Percentiles rank a stretch among this genome's conserved stretches.
phyloP scores from a whole-genome alignment of 1,140 invertebrate genomes.

The Anoplophora glabripennis region DNA sequence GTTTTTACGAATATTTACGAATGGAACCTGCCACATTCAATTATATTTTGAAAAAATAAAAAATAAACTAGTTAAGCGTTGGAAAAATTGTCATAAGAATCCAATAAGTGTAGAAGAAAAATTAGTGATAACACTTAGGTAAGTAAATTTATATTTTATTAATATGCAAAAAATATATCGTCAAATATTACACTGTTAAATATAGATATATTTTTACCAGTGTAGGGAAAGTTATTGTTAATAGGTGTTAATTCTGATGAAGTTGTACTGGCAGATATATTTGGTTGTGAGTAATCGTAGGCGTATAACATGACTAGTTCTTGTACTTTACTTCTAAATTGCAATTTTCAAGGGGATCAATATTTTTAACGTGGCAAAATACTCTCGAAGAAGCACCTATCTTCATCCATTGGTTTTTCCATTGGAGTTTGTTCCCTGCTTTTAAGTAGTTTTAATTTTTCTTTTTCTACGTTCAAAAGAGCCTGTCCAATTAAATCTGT shows the following conservation, averaged over 20 bases:
- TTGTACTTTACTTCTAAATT: conserved; percentile 51
- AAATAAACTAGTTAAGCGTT: not conserved
- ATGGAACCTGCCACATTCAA: conserved; percentile 5
- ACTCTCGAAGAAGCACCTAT: conserved; percentile 52
- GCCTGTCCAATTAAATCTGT: not conserved
- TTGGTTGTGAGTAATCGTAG: not conserved
- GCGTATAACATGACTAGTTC: not conserved
- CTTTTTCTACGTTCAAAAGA: not conserved
- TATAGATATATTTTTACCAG: not conserved
- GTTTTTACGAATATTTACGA: conserved; percentile 9
- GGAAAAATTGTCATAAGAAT: not conserved
- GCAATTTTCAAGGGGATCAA: conserved; percentile 50
- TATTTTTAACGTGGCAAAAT: conserved; percentile 51
- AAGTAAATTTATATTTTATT: not conserved
- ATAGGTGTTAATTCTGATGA: not conserved
- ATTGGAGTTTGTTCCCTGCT: conserved; percentile 17
- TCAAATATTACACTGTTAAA: not conserved
- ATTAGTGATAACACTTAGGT: conserved; percentile 9
- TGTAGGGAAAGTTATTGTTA: not conserved
- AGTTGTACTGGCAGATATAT: not conserved
- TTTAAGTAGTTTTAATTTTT: conserved; percentile 10
- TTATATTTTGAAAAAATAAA: conserved; percentile 10
- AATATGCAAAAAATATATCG: not conserved
- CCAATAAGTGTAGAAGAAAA: conserved; percentile 3
- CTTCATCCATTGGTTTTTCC: conserved; percentile 42